A percentile compares a stretch with the other conserved stretches of the same genome.
These are phyloP conservation scores for Diuraphis noxia DNA, from an alignment of 1,140 invertebrate species.

Conservation along the genomic window DNA sequence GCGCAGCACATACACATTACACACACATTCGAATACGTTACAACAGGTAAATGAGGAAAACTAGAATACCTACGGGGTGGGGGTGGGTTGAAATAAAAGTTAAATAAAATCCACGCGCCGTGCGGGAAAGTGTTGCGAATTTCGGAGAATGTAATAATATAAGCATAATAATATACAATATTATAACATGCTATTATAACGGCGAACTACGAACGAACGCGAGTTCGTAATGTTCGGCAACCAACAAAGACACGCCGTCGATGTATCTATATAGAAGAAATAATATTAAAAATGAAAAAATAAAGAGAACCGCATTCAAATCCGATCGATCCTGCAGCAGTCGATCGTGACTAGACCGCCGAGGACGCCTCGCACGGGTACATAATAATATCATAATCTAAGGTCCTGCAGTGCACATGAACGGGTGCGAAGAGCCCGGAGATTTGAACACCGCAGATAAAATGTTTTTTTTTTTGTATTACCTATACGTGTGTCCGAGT, in stretches of 20 bases:
- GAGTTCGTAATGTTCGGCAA: not conserved
- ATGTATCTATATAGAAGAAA: no score
- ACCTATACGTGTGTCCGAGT: not conserved
- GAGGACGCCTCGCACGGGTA: no score
- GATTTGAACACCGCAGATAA: not conserved
- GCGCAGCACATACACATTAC: no score
- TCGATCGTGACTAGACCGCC: constrained; percentile 7
- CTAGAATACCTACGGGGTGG: not conserved
- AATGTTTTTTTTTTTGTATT: not conserved
- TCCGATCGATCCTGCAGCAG: not conserved
- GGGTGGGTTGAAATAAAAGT: no score
- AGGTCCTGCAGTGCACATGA: no score
- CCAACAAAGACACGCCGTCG: not conserved
- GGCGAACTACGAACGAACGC: not conserved
- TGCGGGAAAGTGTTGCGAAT: not conserved
- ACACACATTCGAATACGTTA: no score
- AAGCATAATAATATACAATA: no score
- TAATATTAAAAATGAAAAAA: not conserved
- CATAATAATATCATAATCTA: not conserved
- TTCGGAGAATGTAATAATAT: not conserved
- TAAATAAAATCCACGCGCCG: not conserved
- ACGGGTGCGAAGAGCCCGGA: not conserved
- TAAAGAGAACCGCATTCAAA: not conserved
- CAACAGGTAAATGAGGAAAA: not conserved
- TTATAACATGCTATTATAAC: not conserved